A percentile compares a stretch with the other conserved stretches of the same genome.
These are phyloP conservation scores for Campodea augens DNA, from an alignment of 1,140 invertebrate species.

Conservation along the genomic window DNA sequence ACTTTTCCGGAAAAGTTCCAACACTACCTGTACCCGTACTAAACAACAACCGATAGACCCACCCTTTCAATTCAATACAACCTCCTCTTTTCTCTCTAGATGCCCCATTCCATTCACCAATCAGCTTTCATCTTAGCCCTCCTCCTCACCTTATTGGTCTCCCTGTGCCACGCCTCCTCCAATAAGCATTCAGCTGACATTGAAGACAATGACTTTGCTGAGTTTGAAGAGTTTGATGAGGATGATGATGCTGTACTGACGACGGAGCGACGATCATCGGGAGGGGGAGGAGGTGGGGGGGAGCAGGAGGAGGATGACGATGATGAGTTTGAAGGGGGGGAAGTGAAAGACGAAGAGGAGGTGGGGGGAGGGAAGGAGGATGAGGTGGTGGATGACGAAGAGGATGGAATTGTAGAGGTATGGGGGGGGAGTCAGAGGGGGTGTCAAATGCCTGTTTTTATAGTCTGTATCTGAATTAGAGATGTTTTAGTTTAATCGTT, in stretches of 20 bases:
- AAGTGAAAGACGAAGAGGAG: conserved; percentile 32
- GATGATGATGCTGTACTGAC: conserved; percentile 30
- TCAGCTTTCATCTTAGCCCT: too few relatives aligned
- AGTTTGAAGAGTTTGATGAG: conserved; percentile 82
- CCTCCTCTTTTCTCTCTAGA: too few relatives aligned
- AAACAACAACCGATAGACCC: too few relatives aligned
- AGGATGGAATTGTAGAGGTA: conserved; percentile 22
- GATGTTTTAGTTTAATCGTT: too few relatives aligned
- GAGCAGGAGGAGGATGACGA: conserved; percentile 15
- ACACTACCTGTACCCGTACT: too few relatives aligned
- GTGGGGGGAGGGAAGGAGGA: conserved; percentile 30
- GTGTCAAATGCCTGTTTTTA: background rate
- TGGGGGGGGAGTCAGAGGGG: background rate
- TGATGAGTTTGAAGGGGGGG: conserved; percentile 17
- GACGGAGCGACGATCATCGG: conserved; percentile 13
- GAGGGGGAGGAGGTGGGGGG: conserved; percentile 16
- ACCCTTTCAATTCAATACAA: too few relatives aligned
- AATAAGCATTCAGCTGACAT: conserved; percentile 34
- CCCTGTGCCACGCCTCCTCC: conserved; percentile 14
- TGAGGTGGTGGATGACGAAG: conserved; percentile 24
- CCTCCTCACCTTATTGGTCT: too few relatives aligned
- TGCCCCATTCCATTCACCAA: too few relatives aligned
- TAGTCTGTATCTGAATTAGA: conserved; percentile 1
- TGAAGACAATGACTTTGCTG: conserved; percentile 88
- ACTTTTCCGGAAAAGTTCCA: too few relatives aligned